A percentile compares a stretch with the other conserved stretches of the same genome.
Conservation (phyloP, 2,797 vertebrate species). For the Sebastes reedi region DNA sequence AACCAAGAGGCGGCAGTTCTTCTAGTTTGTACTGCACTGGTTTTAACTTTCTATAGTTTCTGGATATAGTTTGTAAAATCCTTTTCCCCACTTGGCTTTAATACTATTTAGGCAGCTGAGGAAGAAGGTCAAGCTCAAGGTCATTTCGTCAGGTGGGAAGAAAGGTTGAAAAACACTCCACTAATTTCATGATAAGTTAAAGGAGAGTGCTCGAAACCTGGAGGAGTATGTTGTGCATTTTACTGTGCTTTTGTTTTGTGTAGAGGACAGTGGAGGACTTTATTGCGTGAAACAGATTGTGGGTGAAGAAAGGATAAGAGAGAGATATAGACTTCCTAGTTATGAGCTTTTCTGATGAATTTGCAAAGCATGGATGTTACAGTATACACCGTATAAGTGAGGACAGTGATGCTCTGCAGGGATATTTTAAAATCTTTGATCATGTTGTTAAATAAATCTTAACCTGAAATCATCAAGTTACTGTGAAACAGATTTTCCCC, state of each 20-base stretch:
- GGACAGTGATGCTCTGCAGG: background rate
- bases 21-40: background rate
- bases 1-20: too few relatives aligned
- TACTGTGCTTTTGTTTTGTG: background rate
- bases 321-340: background rate
- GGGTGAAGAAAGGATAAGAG: background rate
- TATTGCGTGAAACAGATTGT: background rate
- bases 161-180: background rate
- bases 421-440: conserved; percentile 1
- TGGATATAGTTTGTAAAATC: background rate
- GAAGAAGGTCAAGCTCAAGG: background rate
- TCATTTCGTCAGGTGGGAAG: background rate
- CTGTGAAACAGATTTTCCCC: conserved; percentile 22
- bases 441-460: conserved; percentile 8
- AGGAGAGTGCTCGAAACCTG: background rate
- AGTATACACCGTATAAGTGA: background rate
- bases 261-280: background rate
- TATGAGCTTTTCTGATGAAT: background rate
- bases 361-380: background rate
- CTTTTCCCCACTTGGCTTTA: background rate
- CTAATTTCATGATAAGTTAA: background rate
- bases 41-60: background rate
- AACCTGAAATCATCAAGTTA: conserved; percentile 10
- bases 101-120: background rate
- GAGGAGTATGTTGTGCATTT: background rate